These are phyloP conservation scores for Ophioninae sp. DNA, from an alignment of 2,888 invertebrate species.

Conservation along the genomic window DNA sequence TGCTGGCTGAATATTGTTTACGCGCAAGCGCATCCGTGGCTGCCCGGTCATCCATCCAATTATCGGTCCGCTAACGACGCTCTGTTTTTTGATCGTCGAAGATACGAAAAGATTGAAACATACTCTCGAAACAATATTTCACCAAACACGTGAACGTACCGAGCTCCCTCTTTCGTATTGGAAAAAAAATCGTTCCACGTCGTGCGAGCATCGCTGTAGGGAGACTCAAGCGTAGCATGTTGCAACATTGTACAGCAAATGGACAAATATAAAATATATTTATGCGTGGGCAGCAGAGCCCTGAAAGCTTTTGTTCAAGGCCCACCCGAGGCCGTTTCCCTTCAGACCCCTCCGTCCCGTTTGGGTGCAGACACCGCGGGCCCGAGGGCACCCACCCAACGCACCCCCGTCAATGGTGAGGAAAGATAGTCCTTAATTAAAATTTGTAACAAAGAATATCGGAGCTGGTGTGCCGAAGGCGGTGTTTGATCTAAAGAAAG, in stretches of 20 bases:
- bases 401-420: constrained; percentile 64
- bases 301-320: constrained; percentile 67
- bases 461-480: constrained; percentile 25
- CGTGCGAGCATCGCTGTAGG: background rate
- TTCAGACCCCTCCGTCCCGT: constrained; percentile 17
- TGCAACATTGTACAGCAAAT: constrained; percentile 34
- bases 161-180: background rate
- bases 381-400: constrained; percentile 65
- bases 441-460: constrained; percentile 71
- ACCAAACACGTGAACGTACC: background rate
- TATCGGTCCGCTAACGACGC: background rate
- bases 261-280: constrained; percentile 54
- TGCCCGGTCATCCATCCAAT: background rate
- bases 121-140: background rate
- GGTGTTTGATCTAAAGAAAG: constrained; percentile 8
- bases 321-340: constrained; percentile 49
- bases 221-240: background rate
- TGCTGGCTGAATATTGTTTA: background rate
- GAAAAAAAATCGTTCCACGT: too few species aligned
- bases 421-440: constrained; percentile 73
- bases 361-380: constrained; percentile 53
- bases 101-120: background rate
- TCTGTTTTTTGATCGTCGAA: background rate
- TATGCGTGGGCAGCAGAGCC: constrained; percentile 57
- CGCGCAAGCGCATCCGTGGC: background rate